Percentiles rank a stretch among this genome's conserved stretches.
Evolutionary conservation across 2,888 invertebrate species (phyloP).

Genomic region (Cotesia congregata): DNA sequence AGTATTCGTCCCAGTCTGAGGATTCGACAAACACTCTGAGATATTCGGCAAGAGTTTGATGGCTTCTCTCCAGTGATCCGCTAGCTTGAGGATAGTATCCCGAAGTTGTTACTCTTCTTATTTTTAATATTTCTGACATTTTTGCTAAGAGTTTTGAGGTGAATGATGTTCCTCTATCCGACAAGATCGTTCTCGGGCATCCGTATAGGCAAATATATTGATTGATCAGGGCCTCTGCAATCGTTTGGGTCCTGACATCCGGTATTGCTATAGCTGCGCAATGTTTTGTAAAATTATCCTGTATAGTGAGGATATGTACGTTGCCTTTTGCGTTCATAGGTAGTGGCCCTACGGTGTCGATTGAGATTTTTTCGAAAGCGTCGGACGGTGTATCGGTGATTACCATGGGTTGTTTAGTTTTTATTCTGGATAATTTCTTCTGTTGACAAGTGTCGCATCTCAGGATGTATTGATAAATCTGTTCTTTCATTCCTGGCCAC

Average conservation of each 20-base stretch:
- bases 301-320: slow-evolving; percentile 32
- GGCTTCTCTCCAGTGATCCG: slow-evolving; percentile 33
- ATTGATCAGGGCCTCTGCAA: slow-evolving; percentile 27
- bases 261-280: slow-evolving; percentile 30
- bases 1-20: not conserved
- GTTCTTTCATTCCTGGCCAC: no score
- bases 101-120: not conserved
- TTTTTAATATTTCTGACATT: slow-evolving; percentile 7
- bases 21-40: not conserved
- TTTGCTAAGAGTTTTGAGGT: slow-evolving; percentile 22
- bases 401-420: slow-evolving; percentile 44
- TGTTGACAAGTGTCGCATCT: no score
- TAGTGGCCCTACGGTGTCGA: slow-evolving; percentile 43
- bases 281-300: slow-evolving; percentile 37
- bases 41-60: slow-evolving; percentile 27
- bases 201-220: slow-evolving; percentile 31
- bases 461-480: no score
- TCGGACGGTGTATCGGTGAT: slow-evolving; percentile 40
- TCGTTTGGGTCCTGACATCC: slow-evolving; percentile 21
- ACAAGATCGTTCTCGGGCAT: slow-evolving; percentile 26
- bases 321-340: slow-evolving; percentile 27
- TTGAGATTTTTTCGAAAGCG: slow-evolving; percentile 43
- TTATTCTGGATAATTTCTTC: slow-evolving; percentile 36
- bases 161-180: slow-evolving; percentile 24
- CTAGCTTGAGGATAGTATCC: slow-evolving; percentile 21